phyloP scores from a whole-genome alignment of 1,140 invertebrate genomes.

The Anastatus disparis region DNA sequence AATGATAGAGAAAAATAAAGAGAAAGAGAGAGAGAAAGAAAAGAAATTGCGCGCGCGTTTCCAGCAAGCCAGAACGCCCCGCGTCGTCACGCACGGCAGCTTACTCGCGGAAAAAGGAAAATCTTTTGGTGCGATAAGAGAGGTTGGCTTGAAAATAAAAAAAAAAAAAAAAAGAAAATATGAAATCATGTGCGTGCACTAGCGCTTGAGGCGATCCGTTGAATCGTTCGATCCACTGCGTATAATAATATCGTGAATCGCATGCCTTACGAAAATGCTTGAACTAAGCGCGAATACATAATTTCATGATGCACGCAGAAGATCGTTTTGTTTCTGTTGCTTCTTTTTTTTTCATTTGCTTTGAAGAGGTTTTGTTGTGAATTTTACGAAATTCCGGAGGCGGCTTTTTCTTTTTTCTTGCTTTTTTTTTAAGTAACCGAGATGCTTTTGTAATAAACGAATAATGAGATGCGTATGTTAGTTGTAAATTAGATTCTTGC shows the following conservation, averaged over 20 bases:
- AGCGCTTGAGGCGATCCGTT: neutral
- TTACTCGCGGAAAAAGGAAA: constrained; percentile 24
- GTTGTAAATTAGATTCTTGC: no score
- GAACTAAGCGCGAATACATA: neutral
- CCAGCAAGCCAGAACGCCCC: constrained; percentile 2
- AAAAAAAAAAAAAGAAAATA: no score
- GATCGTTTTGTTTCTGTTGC: neutral
- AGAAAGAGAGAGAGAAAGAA: neutral
- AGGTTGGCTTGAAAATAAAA: neutral
- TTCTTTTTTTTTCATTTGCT: neutral
- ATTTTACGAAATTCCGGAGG: constrained; percentile 6
- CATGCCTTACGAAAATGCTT: constrained; percentile 22
- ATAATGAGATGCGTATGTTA: no score
- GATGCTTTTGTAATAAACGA: neutral
- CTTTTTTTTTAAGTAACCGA: neutral
- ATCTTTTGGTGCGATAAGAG: constrained; percentile 10
- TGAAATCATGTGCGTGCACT: constrained; percentile 23
- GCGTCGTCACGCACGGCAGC: constrained; percentile 15
- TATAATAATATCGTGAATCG: neutral
- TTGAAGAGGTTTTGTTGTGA: no score
- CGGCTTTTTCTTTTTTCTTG: constrained; percentile 5
- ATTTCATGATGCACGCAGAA: no score
- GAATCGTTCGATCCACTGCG: neutral
- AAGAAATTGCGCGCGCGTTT: neutral
- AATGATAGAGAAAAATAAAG: neutral